These are phyloP conservation scores for Cochlearius cochlearius DNA, from an alignment of 2,113 vertebrate genomes.

Conservation along the genomic window DNA sequence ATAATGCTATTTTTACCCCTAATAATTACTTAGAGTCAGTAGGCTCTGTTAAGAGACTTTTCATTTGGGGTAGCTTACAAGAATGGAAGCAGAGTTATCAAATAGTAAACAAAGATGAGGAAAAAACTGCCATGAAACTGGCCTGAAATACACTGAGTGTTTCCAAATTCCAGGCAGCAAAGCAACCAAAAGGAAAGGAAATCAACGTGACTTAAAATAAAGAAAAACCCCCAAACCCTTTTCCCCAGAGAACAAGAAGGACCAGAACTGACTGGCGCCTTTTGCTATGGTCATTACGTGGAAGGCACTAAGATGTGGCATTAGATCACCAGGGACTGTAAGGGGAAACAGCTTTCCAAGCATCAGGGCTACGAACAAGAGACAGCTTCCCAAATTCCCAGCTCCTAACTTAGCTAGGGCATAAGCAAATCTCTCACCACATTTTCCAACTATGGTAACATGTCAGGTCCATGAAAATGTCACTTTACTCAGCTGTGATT, in stretches of 20 bases:
- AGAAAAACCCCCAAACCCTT: not conserved
- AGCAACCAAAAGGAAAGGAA: not conserved
- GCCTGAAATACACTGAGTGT: not conserved
- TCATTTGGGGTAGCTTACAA: not conserved
- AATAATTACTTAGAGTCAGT: not conserved
- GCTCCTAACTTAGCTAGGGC: not conserved
- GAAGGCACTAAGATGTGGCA: constrained; percentile 13
- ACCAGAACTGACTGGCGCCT: not conserved
- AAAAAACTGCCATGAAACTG: not conserved
- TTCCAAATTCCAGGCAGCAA: constrained; percentile 1
- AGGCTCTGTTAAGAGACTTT: not conserved
- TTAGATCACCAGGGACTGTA: not conserved
- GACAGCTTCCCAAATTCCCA: constrained; percentile 28
- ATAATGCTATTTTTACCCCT: not conserved
- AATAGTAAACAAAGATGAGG: not conserved
- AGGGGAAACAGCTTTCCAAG: not conserved
- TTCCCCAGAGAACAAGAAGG: not conserved
- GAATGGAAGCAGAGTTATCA: not conserved
- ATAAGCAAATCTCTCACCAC: constrained; percentile 47
- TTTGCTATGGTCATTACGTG: not conserved
- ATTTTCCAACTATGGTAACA: constrained; percentile 44
- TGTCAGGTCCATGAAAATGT: constrained; percentile 54
- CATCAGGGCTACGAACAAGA: not conserved
- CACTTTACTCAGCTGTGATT: constrained; percentile 57
- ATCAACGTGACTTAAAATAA: not conserved